Base-by-base conservation (phyloP, 2,888 invertebrate species). In the Hermodice carunculata region DNA sequence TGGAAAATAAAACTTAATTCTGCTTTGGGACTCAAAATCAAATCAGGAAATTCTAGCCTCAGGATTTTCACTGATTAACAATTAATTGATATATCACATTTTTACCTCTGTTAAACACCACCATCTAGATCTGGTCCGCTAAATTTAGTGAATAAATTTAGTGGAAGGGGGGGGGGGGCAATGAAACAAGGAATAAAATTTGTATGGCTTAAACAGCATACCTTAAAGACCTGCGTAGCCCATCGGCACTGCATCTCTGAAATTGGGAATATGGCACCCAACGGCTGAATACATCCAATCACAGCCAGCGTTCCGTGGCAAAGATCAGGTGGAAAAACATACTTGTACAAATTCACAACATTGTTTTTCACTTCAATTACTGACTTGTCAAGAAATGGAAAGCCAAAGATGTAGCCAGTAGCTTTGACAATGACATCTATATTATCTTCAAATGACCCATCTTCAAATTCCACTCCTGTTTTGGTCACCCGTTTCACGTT, bases 191-290 rank as follows among this genome's bases (percentile, higher is more conserved):
- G n/a, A n/a, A n/a, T n/a, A n/a, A n/a, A n/a, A n/a, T n/a, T n/a
- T n/a, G n/a, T n/a, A n/a, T n/a, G n/a, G n/a, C n/a, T n/a, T n/a
- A n/a, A n/a, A n/a, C n/a, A n/a, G n/a, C n/a, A n/a, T 59, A 69
- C 83, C 77, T 79, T 82, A 60, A 86, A 81, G 8, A 87, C 78
- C 42, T 76, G 74, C 0, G 80, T 80, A 46, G 86, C 87, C 70
- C 87, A 80, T 6, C 88, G 78, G 40, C 86, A 83, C 73, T 88
- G 88, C 74, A 88, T 74, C 70, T 88, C 88, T n/a, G 85, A 78
- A 1, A 87, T 84, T 0, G 88, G 87, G 78, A 86, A 84, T n/a
- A 88, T 78, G 2, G 87, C 84, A 8, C 88, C 88, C 19, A 83
- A 71, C 0, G 87, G 87, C 76, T 88, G 86, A 28, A 86, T 74